These are phyloP conservation scores for Acanthosepion pharaonis DNA, from an alignment of 2,888 invertebrate species.

Conservation along the genomic window DNA sequence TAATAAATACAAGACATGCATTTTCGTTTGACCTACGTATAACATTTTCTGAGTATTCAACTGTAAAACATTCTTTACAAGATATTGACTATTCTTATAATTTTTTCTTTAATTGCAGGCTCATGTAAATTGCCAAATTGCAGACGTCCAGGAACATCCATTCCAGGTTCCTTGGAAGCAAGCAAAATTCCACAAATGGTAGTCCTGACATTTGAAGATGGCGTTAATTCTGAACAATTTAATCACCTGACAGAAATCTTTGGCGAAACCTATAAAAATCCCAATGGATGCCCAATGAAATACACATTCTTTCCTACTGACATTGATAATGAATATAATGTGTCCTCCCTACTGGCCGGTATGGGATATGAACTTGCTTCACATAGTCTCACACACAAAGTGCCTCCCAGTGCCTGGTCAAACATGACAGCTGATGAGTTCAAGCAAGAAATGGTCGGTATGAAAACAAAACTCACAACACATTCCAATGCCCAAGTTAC, in stretches of 20 bases:
- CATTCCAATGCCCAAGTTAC: constrained; percentile 84
- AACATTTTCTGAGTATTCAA: no score
- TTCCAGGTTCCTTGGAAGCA: constrained; percentile 53
- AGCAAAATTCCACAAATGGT: constrained; percentile 61
- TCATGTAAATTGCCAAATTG: constrained; percentile 56
- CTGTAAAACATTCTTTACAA: no score
- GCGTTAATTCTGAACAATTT: constrained; percentile 83
- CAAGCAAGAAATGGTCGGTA: constrained; percentile 93
- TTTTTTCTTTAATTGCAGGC: constrained; percentile 34
- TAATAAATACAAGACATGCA: no score
- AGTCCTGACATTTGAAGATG: constrained; percentile 64
- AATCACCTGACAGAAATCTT: constrained; percentile 76
- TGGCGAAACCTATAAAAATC: constrained; percentile 76
- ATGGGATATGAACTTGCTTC: constrained; percentile 96
- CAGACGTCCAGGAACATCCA: constrained; percentile 54
- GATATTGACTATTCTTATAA: no score
- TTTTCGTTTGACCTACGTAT: no score
- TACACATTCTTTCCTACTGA: constrained; percentile 98
- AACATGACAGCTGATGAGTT: constrained; percentile 83
- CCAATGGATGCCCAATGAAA: constrained; percentile 82
- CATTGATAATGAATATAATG: constrained; percentile 98
- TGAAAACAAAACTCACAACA: constrained; percentile 87
- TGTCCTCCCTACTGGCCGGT: constrained; percentile 80
- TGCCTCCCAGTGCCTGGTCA: constrained; percentile 75
- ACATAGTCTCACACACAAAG: constrained; percentile 83